Base-by-base conservation (phyloP, 2,113 vertebrate species). In the Myodes glareolus region DNA sequence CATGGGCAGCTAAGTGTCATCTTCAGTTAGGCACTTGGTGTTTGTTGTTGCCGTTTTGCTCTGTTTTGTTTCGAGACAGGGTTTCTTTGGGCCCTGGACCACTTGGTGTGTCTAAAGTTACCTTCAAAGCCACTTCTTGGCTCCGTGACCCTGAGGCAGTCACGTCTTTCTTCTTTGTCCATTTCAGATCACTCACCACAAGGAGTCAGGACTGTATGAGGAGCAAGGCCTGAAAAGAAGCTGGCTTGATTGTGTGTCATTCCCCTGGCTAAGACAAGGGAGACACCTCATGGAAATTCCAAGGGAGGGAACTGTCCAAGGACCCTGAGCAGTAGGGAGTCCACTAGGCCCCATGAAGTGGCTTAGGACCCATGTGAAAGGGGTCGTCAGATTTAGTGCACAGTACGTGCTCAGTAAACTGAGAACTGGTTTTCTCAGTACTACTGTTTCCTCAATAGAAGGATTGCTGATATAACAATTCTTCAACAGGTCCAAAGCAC, bases 321-420 rank as follows among this genome's bases (percentile, higher is more conserved):
- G 33, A 61, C 0, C 39, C 36, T n/a, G 52, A 50, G 9, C 39
- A 33, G 65, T 13, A 9, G 29, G 14, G 84, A 1, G 68, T 5
- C 19, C 73, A 29, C 42, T 33, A 6, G 33, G 72, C 68, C 13
- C 31, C 12, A 27, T 10, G 61, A 42, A 33, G 75, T 4, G 9
- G 50, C 45, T 50, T 4, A 33, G 25, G 1, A 19, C 6, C 72
- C 61, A 13, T 0, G 0, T 7, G 50, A 45, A 72, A 58, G 27
- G 39, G 33, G 73, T 14, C 19, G 27, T 50, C 36, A 9, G 2
- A 0, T 13, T 23, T 8, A 10, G 10, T 13, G 33, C 33, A 25
- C 25, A 0, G 7, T 58, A 36, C 0, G 7, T 9, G 13, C 33
- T 84, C 75, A 85, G 5, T n/a, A 55, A 75, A 90, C 31, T 45